Percentiles rank a stretch among this genome's conserved stretches.
Conservation (phyloP, 2,888 invertebrate genomes). For the Pammene fasciana region DNA sequence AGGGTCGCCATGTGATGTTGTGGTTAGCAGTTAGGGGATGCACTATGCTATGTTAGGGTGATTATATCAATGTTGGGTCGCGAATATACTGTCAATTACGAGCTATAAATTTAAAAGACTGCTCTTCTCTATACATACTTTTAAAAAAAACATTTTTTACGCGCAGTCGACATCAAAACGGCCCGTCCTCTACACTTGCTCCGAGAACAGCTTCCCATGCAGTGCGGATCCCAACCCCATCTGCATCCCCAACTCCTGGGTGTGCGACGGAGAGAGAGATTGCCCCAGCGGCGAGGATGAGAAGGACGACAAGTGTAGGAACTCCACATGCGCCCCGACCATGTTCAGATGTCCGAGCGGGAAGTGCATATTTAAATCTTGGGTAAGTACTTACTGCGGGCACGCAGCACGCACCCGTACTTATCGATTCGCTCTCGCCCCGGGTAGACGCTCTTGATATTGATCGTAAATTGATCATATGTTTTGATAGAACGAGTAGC, state of each 20-base stretch:
- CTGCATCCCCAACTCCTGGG: conserved; percentile 90
- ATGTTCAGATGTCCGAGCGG: conserved; percentile 87
- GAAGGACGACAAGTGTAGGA: conserved; percentile 83
- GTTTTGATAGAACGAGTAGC: no score
- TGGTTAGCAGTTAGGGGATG: no score
- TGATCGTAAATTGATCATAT: no score
- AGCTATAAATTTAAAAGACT: no score
- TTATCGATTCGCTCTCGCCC: no score
- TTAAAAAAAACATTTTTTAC: not conserved
- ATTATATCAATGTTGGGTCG: no score
- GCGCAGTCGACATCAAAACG: conserved; percentile 55
- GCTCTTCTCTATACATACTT: no score
- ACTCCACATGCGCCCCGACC: conserved; percentile 86
- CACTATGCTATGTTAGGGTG: no score
- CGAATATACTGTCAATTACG: no score
- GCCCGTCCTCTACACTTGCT: conserved; percentile 59
- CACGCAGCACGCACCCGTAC: no score
- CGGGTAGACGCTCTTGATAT: no score
- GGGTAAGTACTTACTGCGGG: conserved; percentile 61
- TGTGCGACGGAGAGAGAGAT: conserved; percentile 92
- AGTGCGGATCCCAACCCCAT: conserved; percentile 69
- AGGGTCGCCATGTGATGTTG: conserved; percentile 1
- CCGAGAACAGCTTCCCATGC: conserved; percentile 65
- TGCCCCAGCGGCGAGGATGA: conserved; percentile 91
- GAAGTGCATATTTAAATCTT: conserved; percentile 82